Base-by-base conservation (phyloP, 2,888 invertebrate species). In the Brachypalpus laphriformis region DNA sequence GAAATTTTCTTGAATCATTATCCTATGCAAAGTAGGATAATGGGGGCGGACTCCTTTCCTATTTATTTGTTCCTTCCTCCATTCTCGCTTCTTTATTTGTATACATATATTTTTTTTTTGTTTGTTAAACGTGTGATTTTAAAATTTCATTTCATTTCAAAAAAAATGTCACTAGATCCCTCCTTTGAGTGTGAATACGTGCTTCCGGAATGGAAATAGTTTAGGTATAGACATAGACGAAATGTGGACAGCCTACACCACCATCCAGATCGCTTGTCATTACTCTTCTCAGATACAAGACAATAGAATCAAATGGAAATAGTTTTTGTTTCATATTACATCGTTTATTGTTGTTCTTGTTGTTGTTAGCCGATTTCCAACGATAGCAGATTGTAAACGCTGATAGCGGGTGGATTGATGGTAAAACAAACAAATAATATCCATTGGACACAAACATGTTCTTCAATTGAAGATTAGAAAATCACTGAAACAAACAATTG, bases 1-100 rank as follows among this genome's bases (percentile, higher is more conserved):
- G 51, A 71, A 71, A 65, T 57, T 75, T 45, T 57, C 47, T 59
- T 49, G 28, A 63, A 61, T 68, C 61, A 61, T 72, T 77, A 77
- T 82, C 82, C 40, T 72, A 68, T 77, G 82, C 66, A 77, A 82
- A 82, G 45, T 51, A 66, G 47, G 45, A 22, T 77, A 47, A 54
- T 18, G 37, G 54, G 42, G 59, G 28, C 22, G 63, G 59, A 49
- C 11, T 20, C 22, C 42, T 37, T 28, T 40, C 18, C 22, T 49
- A 49, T 51, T 49, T 61, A 49, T 51, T 72, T 70, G 14, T 22
- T 70, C 45, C 57, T 34, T 31, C 18, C 22, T 20, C n/a, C 34
- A 11, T 25, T 63, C 47, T 31, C n/a, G 14, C 34, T 45, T 2
- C 49, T 28, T 25, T 34, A 18, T 49, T 59, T 9, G n/a, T 34